Evolutionary conservation across 2,888 invertebrate genomes (phyloP).

Genomic region (Idaea straminata): DNA sequence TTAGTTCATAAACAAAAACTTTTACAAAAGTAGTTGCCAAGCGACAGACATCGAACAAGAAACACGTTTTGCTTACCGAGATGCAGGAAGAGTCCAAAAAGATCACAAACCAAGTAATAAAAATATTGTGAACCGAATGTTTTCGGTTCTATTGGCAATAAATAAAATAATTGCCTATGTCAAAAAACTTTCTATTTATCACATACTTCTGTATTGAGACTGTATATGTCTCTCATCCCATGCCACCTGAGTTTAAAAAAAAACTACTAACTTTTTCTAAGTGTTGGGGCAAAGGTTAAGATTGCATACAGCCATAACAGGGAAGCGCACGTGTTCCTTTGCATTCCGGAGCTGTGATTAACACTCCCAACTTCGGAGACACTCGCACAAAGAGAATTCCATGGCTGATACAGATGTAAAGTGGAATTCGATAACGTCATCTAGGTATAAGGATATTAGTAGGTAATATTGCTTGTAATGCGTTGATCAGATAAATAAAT

Average conservation of each 20-base stretch:
- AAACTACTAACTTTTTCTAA: slow-evolving; percentile 14
- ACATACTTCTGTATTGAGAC: too few relatives aligned
- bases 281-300: slow-evolving; percentile 1
- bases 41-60: too few relatives aligned
- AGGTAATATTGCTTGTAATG: background rate
- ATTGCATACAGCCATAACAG: background rate
- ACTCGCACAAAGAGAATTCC: slow-evolving; percentile 52
- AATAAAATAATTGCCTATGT: too few relatives aligned
- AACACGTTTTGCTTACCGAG: too few relatives aligned
- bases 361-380: slow-evolving; percentile 41
- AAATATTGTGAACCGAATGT: too few relatives aligned
- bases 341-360: slow-evolving; percentile 55
- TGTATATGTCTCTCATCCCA: background rate
- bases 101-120: too few relatives aligned
- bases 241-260: background rate
- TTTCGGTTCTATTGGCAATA: too few relatives aligned
- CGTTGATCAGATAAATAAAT: background rate
- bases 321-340: slow-evolving; percentile 38
- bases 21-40: too few relatives aligned
- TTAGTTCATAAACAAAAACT: too few relatives aligned
- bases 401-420: slow-evolving; percentile 32
- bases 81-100: too few relatives aligned
- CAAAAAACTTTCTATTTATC: too few relatives aligned
- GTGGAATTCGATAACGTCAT: slow-evolving; percentile 23
- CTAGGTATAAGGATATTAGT: slow-evolving; percentile 1